Evolutionary conservation across 2,113 vertebrate genomes (phyloP).

Genomic region (Crotalus horridus): DNA sequence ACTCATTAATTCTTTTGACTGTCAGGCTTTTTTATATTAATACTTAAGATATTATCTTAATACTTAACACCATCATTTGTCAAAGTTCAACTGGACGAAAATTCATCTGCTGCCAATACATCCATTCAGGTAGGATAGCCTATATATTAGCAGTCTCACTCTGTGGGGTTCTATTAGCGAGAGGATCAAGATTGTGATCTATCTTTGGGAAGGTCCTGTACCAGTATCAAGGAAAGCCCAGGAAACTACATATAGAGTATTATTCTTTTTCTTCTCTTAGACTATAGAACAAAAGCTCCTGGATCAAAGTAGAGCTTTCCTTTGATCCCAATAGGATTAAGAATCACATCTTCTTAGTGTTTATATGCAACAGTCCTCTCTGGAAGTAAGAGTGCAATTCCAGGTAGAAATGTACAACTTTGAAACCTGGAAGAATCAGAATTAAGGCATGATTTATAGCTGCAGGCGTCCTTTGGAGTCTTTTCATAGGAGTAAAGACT

Average conservation of each 20-base stretch:
- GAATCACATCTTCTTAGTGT: not conserved
- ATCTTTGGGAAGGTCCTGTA: not conserved
- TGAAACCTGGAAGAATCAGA: not conserved
- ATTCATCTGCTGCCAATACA: not conserved
- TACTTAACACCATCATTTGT: not conserved
- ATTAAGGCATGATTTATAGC: not conserved
- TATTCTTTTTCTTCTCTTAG: too few species aligned
- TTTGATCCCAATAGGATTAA: not conserved
- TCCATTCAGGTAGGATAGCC: not conserved
- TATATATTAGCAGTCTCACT: not conserved
- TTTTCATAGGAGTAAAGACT: not conserved
- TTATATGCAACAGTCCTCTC: not conserved
- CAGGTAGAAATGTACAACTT: not conserved
- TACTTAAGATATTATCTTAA: not conserved
- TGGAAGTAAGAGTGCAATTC: not conserved
- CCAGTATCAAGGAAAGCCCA: not conserved
- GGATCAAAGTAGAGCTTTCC: not conserved
- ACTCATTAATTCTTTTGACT: too few species aligned
- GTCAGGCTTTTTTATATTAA: too few species aligned
- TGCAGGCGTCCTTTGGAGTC: not conserved
- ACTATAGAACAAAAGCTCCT: not conserved
- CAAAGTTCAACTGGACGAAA: not conserved
- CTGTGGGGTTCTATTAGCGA: not conserved
- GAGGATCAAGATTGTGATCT: not conserved
- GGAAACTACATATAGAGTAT: not conserved